These are phyloP conservation scores for Sycobia sp. DNA, from an alignment of 1,140 invertebrate species.

Conservation along the genomic window DNA sequence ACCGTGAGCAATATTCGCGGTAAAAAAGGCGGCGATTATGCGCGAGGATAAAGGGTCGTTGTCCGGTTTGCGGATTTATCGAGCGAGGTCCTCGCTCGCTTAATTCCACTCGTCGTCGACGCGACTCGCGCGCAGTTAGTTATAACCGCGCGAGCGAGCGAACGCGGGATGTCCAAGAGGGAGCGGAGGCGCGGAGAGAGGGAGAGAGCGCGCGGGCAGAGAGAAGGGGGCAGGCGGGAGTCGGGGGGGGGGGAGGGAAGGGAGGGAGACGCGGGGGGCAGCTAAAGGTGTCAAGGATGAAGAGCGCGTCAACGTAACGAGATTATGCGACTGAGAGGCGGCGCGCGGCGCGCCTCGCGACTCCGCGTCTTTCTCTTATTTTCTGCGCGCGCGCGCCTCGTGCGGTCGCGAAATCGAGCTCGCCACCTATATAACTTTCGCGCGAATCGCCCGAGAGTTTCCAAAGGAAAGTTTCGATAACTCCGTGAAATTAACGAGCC, in stretches of 20 bases:
- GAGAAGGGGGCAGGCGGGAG: slow-evolving; percentile 13
- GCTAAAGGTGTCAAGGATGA: slow-evolving; percentile 55
- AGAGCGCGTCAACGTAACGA: slow-evolving; percentile 48
- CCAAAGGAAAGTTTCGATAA: slow-evolving; percentile 44
- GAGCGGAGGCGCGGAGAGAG: background rate
- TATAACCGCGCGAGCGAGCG: background rate
- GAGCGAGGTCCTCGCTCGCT: slow-evolving; percentile 31
- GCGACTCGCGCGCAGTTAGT: background rate
- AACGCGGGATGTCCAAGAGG: background rate
- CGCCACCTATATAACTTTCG: slow-evolving; percentile 39
- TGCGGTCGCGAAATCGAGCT: slow-evolving; percentile 20
- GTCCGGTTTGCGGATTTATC: slow-evolving; percentile 42
- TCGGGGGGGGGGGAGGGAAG: too few species aligned
- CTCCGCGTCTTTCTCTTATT: slow-evolving; percentile 25
- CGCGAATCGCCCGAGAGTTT: slow-evolving; percentile 42
- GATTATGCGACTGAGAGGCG: slow-evolving; percentile 53
- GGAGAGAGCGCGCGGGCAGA: background rate
- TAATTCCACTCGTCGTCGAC: slow-evolving; percentile 10
- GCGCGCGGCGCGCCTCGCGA: too few species aligned
- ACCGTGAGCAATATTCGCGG: too few species aligned
- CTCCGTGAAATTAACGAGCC: slow-evolving; percentile 30
- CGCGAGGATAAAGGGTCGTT: slow-evolving; percentile 41
- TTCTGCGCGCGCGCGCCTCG: slow-evolving; percentile 26
- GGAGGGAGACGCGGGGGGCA: slow-evolving; percentile 2
- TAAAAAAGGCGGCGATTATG: too few species aligned